Conservation (phyloP, 2,113 vertebrate genomes). For the Danionella cerebrum region DNA sequence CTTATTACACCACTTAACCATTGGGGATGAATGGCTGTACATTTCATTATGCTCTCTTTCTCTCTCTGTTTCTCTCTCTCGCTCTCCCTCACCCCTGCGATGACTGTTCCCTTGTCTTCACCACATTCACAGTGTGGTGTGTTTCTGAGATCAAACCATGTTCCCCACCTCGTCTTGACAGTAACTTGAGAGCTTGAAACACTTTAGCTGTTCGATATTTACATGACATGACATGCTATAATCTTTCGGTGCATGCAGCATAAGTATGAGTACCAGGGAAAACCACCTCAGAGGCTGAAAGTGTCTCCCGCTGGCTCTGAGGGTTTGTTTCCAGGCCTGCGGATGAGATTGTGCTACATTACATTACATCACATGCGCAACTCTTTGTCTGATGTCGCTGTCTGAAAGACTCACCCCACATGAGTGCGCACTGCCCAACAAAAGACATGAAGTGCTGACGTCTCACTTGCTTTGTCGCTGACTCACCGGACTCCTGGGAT, state of each 20-base stretch:
- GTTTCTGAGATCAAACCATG: conserved; percentile 37
- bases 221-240: not conserved
- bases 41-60: not conserved
- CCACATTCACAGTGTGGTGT: no score
- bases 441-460: not conserved
- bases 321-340: not conserved
- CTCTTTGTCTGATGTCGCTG: not conserved
- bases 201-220: conserved; percentile 22
- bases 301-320: not conserved
- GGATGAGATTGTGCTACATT: not conserved
- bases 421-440: conserved; percentile 8
- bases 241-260: not conserved
- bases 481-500: not conserved
- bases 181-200: conserved; percentile 8
- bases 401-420: conserved; percentile 4
- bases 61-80: not conserved
- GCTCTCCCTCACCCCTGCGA: no score
- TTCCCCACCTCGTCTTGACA: not conserved
- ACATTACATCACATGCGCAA: no score
- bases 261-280: not conserved
- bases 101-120: no score
- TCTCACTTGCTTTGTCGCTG: not conserved
- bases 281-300: not conserved
- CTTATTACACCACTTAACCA: conserved; percentile 33
- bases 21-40: conserved; percentile 27